Percentiles rank a stretch among this genome's conserved stretches.
phyloP scores from a whole-genome alignment of 2,113 vertebrate genomes.

The Prionailurus bengalensis region DNA sequence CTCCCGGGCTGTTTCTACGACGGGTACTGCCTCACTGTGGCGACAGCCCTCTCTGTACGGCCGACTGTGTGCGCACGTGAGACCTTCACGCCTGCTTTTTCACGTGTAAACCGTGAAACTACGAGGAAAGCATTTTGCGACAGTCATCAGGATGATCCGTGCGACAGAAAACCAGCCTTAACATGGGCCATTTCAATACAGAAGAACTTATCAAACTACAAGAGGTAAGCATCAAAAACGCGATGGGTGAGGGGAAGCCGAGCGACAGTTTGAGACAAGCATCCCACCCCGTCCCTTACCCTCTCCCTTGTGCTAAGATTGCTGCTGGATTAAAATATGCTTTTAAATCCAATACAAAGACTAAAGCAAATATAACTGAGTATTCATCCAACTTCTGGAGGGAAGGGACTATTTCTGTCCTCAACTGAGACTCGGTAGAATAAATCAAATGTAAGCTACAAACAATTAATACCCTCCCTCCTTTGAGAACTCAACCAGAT shows the following conservation, averaged over 20 bases:
- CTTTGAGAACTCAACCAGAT: conserved; percentile 49
- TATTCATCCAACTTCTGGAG: conserved; percentile 28
- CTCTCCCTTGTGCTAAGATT: neutral
- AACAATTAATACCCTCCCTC: neutral
- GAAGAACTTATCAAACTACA: conserved; percentile 16
- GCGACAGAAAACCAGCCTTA: neutral
- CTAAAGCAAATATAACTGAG: conserved; percentile 42
- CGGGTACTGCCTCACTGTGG: neutral
- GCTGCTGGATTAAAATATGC: neutral
- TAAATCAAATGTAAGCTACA: conserved; percentile 47
- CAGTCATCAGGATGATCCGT: neutral
- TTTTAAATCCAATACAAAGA: neutral
- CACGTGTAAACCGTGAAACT: neutral
- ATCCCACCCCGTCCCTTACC: neutral
- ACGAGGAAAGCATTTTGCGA: neutral
- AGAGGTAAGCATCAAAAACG: neutral
- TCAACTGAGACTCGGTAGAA: neutral
- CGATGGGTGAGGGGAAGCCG: neutral
- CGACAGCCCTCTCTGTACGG: neutral
- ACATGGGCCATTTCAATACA: neutral
- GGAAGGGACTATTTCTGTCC: neutral
- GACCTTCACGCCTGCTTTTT: neutral
- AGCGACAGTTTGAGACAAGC: neutral
- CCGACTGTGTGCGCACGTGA: neutral
- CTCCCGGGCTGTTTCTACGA: neutral